phyloP scores from a whole-genome alignment of 2,113 vertebrate species.

The Tylochromis polylepis region DNA sequence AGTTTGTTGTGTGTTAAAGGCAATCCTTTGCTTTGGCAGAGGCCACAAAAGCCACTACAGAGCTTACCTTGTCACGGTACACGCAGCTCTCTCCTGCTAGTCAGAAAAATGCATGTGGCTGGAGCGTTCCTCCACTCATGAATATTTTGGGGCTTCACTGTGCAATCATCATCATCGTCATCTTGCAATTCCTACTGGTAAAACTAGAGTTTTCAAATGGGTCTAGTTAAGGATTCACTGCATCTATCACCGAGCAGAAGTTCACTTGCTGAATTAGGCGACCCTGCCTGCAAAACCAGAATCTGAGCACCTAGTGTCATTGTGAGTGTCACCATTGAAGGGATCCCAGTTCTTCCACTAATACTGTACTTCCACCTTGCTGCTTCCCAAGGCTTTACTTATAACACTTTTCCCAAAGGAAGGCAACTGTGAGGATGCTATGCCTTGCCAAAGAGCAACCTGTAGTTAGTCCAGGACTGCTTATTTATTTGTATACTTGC shows the following conservation, averaged over 20 bases:
- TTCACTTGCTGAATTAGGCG: not conserved
- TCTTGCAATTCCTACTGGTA: not conserved
- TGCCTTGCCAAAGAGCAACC: not conserved
- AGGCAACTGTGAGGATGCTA: not conserved
- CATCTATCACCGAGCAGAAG: not conserved
- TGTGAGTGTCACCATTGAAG: not conserved
- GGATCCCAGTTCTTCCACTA: not conserved
- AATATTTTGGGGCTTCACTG: not conserved
- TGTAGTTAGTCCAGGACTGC: not conserved
- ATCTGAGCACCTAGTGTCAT: not conserved
- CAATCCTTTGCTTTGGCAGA: not conserved
- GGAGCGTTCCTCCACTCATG: not conserved
- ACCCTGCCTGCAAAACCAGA: not conserved
- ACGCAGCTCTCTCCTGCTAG: not conserved
- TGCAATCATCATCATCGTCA: not conserved
- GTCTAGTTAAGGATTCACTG: not conserved
- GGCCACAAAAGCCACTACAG: constrained; percentile 12
- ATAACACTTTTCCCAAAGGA: not conserved
- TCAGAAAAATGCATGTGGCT: not conserved
- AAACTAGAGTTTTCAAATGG: not conserved
- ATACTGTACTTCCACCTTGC: not conserved
- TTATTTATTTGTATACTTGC: not conserved
- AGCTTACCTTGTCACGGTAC: not conserved
- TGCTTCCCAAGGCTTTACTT: not conserved
- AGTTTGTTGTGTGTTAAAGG: not conserved